Base-by-base conservation (phyloP, 1,140 invertebrate species). In the Elymnias hypermnestra region DNA sequence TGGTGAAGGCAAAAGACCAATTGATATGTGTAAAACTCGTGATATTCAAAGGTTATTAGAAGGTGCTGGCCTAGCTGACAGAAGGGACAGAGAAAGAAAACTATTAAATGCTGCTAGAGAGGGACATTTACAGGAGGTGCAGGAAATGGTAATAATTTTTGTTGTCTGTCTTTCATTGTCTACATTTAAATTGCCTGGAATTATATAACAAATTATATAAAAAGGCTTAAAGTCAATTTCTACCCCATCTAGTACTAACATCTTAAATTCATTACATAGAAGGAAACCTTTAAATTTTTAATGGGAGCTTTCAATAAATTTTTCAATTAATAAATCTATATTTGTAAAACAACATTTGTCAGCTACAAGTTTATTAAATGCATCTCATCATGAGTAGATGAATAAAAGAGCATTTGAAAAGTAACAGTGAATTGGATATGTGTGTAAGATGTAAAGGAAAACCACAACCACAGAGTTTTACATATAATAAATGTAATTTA, bases 31-130 rank as follows among this genome's bases (percentile, higher is more conserved):
- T 22, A 86, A 88, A 43, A 86, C 86, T 22, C 64, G 75, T 15
- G 88, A 91, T 29, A 89, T 92, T 2, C 81, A 77, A 17, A 72
- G 88, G 28, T 67, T 92, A 28, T 56, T 93, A 14, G 83, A 88
- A 68, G 91, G 90, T 5, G 90, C 90, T 14, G 89, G 91, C 58
- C 60, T 79, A 15, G 87, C 89, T 22, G 91, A 91, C 62, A 69
- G 83, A 3, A 63, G 84, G 5, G 81, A 81, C 9, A 63, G 73
- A 23, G 89, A 92, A 58, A 78, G 87, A 8, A 62, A 72, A 28
- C 81, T 92, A n/a, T 65, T 92, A 12, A 82, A 85, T 10, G 90
- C 90, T n/a, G 89, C 90, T 1, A 79, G 89, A 42, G 85, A 89
- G 38, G 90, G 90, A 5, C 74, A 89, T 37, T 50, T 90, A 6